phyloP scores from a whole-genome alignment of 2,888 invertebrate species.

The Synanthedon myopaeformis region DNA sequence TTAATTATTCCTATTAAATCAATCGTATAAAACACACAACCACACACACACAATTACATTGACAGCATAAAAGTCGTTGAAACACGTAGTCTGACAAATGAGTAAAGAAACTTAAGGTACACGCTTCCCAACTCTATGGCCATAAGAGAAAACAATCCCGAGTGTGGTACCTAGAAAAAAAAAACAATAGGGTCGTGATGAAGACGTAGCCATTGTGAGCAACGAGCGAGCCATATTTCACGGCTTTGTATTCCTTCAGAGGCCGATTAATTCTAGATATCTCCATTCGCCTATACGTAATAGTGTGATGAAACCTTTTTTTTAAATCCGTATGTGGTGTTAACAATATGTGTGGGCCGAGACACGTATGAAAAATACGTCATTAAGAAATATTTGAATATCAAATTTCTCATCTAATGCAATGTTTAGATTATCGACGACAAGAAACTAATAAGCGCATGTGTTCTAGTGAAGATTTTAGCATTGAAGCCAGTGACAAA shows the following conservation, averaged over 20 bases:
- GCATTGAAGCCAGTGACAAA: too few species aligned
- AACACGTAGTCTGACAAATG: conserved; percentile 38
- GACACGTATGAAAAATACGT: conserved; percentile 21
- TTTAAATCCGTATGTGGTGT: conserved; percentile 40
- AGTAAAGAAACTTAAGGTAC: conserved; percentile 37
- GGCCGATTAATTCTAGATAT: conserved; percentile 69
- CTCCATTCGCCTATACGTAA: conserved; percentile 61
- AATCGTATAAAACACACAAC: too few species aligned
- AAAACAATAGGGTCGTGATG: conserved; percentile 68
- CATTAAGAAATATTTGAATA: conserved; percentile 14
- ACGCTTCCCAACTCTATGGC: conserved; percentile 53
- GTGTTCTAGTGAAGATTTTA: too few species aligned
- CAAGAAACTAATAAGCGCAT: too few species aligned
- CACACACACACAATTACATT: too few species aligned
- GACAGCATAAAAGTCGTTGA: conserved; percentile 15
- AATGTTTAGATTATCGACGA: too few species aligned
- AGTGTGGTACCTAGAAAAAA: conserved; percentile 57
- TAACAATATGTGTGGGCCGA: conserved; percentile 45
- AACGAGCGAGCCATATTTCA: conserved; percentile 67
- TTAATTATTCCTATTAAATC: too few species aligned
- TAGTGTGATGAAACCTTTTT: conserved; percentile 59
- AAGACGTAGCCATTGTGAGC: conserved; percentile 69
- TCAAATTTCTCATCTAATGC: conserved; percentile 7
- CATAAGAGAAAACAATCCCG: conserved; percentile 60
- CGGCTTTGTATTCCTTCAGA: conserved; percentile 63